These are phyloP conservation scores for Odontomyia ornata DNA, from an alignment of 2,888 invertebrate genomes.

Conservation along the genomic window DNA sequence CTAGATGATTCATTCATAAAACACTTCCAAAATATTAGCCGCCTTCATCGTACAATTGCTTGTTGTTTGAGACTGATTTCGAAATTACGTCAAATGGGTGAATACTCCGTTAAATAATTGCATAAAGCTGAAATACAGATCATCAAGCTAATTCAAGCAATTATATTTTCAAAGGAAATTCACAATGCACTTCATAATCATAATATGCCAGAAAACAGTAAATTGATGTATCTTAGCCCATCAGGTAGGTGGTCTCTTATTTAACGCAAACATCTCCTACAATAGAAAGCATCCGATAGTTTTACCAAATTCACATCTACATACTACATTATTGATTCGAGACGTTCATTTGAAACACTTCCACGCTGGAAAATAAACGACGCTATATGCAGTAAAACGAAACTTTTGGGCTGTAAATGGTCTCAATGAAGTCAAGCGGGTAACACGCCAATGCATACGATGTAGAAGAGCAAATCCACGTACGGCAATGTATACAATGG, in stretches of 20 bases:
- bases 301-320: too few species aligned
- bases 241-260: conserved; percentile 50
- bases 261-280: conserved; percentile 42
- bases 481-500: too few species aligned
- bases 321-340: too few species aligned
- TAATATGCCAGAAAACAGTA: conserved; percentile 33
- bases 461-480: too few species aligned
- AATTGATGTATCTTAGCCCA: conserved; percentile 44
- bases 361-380: conserved; percentile 53
- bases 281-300: too few species aligned
- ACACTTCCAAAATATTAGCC: not conserved
- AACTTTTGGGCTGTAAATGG: conserved; percentile 41
- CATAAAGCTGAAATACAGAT: not conserved
- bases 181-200: not conserved
- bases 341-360: too few species aligned
- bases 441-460: too few species aligned
- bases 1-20: not conserved
- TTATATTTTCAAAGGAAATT: conserved; percentile 32
- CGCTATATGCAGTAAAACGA: conserved; percentile 43
- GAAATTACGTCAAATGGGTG: not conserved
- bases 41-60: not conserved
- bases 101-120: not conserved
- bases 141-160: conserved; percentile 1
- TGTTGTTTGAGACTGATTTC: not conserved
- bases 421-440: not conserved